These are phyloP conservation scores for Thinocorus orbignyianus DNA, from an alignment of 2,113 vertebrate genomes.

Conservation along the genomic window DNA sequence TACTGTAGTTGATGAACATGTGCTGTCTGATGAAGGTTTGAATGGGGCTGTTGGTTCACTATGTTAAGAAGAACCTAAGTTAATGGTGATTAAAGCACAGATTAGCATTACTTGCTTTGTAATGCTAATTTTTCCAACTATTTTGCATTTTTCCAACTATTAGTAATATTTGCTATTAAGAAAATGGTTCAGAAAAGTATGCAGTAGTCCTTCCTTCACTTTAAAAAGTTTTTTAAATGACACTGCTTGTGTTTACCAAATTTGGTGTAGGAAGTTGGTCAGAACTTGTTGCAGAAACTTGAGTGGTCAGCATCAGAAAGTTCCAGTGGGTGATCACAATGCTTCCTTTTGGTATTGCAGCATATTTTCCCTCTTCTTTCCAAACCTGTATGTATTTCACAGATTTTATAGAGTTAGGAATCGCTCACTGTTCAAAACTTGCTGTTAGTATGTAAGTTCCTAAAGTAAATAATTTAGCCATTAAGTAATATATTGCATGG, in stretches of 20 bases:
- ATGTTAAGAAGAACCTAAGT: constrained; percentile 74
- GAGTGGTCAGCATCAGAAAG: background rate
- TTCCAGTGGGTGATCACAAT: background rate
- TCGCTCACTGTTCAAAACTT: background rate
- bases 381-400: background rate
- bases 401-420: background rate
- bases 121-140: background rate
- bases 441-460: background rate
- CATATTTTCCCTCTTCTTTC: background rate
- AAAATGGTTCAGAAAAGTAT: background rate
- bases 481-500: background rate
- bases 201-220: background rate
- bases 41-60: constrained; percentile 50
- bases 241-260: background rate
- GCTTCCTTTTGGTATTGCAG: background rate
- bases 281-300: background rate
- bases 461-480: background rate
- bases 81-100: constrained; percentile 26
- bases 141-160: background rate
- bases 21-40: constrained; percentile 64
- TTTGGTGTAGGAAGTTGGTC: background rate
- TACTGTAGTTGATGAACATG: background rate
- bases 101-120: background rate
- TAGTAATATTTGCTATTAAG: background rate
- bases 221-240: background rate